Evolutionary conservation across 2,113 vertebrate genomes (phyloP), one percentile per base, ranked within the genome.

Genomic region (Scomber colias): DNA sequence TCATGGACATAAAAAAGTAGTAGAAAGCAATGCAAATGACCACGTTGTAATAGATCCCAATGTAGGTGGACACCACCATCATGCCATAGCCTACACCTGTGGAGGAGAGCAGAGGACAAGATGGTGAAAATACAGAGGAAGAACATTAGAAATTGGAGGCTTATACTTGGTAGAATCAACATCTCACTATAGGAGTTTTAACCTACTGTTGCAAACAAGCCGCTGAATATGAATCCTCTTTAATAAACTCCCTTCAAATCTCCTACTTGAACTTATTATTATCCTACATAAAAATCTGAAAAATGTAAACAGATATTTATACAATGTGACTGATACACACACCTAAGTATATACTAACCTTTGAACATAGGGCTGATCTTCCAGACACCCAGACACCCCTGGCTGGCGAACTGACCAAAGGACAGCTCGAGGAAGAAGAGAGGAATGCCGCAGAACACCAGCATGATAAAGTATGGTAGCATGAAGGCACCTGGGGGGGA

Each of bases 41-140:
- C 93, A 99, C 98, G 21, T 99, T 99, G 96, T 99, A 99, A 90
- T 99, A 99, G 93, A 99, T 99, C 57, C 98, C 98, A 31, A 99
- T 99, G 89, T 99, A 99, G 0, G 97, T 97, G 81, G 98, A 99
- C 79, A 99, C 98, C 87, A 99, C 98, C 98, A 98, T 99, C 98
- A 99, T 99, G 88, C 98, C 98, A 3, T 99, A 99, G 86, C 98
- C 98, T 77, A 99, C 97, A 46, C 98, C 98, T 99, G 85, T 27
- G 53, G 30, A 24, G 14, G 60, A 60, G 27, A 40, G 19, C 19
- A 68, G 11, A 44, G 31, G 59, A 76, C 3, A 11, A 10, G 9
- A 50, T 5, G 12, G 55, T 69, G 9, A 16, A n/a, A 14, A 45
- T 48, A n/a, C 5, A 50, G 7, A 9, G 12, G 9, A 19, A 46